A percentile compares a stretch with the other conserved stretches of the same genome.
Evolutionary conservation across 2,888 invertebrate species (phyloP).

Genomic region (Geophilus truncorum): DNA sequence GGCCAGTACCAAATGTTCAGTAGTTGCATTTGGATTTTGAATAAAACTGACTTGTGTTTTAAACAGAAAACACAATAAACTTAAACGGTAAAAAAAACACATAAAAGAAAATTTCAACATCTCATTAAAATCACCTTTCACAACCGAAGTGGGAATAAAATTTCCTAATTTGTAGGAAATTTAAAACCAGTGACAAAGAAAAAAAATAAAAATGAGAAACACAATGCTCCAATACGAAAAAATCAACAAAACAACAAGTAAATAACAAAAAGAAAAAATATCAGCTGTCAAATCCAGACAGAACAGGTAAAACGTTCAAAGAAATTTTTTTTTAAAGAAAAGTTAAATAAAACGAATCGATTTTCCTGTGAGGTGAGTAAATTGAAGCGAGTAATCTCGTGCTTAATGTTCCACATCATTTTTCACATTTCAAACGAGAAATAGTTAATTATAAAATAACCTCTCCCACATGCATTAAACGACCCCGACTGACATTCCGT

Average conservation of each 20-base stretch:
- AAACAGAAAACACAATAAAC: not conserved
- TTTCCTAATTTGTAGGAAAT: not conserved
- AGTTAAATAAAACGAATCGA: not conserved
- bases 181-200: not conserved
- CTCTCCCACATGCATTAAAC: not conserved
- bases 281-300: not conserved
- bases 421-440: conserved; percentile 21
- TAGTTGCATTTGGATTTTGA: not conserved
- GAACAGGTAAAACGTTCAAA: not conserved
- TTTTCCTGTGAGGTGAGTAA: not conserved
- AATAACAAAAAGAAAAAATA: not conserved
- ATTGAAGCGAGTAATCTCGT: not conserved
- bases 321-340: not conserved
- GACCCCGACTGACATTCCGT: not conserved
- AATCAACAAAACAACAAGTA: not conserved
- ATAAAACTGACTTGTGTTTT: not conserved
- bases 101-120: not conserved
- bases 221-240: not conserved
- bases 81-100: not conserved
- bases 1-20: not conserved
- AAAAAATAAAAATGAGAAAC: not conserved
- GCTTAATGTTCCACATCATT: not conserved
- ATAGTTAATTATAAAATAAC: conserved; percentile 30
- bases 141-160: not conserved
- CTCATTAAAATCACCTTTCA: not conserved